A percentile compares a stretch with the other conserved stretches of the same genome.
Conservation (phyloP, 23 tunicate species). For the Diplosoma virens region DNA sequence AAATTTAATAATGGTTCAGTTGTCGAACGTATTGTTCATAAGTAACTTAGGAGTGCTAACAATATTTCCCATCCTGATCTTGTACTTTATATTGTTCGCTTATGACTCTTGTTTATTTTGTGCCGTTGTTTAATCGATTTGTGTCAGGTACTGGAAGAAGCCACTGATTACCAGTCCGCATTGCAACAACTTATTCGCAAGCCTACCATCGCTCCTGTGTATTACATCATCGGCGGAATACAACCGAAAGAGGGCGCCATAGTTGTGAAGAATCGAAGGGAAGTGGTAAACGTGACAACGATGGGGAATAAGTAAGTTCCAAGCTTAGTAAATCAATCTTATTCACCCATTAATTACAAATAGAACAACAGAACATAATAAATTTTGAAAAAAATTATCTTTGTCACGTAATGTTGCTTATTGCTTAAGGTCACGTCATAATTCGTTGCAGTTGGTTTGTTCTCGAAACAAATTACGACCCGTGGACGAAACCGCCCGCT, state of each 20-base stretch:
- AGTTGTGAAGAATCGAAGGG: constrained; percentile 53
- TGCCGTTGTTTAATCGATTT: background rate
- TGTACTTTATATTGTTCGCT: no score
- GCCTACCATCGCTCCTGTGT: constrained; percentile 86
- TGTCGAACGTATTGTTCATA: no score
- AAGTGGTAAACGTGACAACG: constrained; percentile 31
- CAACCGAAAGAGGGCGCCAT: constrained; percentile 59
- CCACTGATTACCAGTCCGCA: constrained; percentile 37
- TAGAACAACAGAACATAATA: no score
- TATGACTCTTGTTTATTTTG: background rate
- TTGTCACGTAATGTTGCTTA: no score
- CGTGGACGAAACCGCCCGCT: constrained; percentile 80
- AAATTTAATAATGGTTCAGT: no score
- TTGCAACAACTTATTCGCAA: background rate
- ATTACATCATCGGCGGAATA: constrained; percentile 68
- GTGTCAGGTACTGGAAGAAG: constrained; percentile 82
- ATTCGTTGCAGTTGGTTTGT: constrained; percentile 64
- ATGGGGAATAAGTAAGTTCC: constrained; percentile 7
- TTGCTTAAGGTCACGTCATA: background rate
- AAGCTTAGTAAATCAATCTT: no score
- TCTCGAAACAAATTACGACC: constrained; percentile 92
- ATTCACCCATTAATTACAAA: no score
- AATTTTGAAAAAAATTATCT: no score
- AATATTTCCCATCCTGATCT: no score
- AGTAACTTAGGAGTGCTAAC: no score